A percentile compares a stretch with the other conserved stretches of the same genome.
phyloP scores from a whole-genome alignment of 2,797 vertebrate genomes.

The Enteromius afrohamiltoni region DNA sequence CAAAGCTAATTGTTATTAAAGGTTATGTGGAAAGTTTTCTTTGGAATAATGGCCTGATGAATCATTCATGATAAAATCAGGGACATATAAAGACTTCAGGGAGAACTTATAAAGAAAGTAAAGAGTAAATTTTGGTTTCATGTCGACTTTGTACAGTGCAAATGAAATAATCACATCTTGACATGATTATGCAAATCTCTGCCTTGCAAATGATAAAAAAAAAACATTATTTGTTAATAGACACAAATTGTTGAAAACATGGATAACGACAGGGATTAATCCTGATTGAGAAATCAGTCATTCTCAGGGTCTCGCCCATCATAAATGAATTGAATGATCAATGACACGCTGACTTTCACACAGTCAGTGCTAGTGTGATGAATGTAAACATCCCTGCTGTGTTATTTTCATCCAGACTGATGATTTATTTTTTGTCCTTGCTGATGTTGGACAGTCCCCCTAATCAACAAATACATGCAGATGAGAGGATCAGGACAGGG shows the following conservation, averaged over 20 bases:
- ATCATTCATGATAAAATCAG: background rate
- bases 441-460: slow-evolving; percentile 24
- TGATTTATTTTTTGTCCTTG: slow-evolving; percentile 32
- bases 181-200: slow-evolving; percentile 21
- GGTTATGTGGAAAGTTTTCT: background rate
- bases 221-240: slow-evolving; percentile 7
- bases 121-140: background rate
- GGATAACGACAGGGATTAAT: slow-evolving; percentile 16
- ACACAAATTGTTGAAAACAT: slow-evolving; percentile 23
- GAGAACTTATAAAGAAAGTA: background rate
- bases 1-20: background rate
- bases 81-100: background rate
- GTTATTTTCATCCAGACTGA: slow-evolving; percentile 39
- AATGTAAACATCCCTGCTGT: slow-evolving; percentile 38
- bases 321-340: slow-evolving; percentile 39
- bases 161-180: slow-evolving; percentile 33
- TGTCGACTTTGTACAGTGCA: slow-evolving; percentile 9
- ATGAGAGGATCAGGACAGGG: slow-evolving; percentile 25
- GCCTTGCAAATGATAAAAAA: slow-evolving; percentile 21
- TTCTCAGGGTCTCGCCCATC: slow-evolving; percentile 27
- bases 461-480: slow-evolving; percentile 25
- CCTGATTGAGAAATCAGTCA: slow-evolving; percentile 34
- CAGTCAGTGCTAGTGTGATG: slow-evolving; percentile 11
- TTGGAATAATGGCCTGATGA: background rate
- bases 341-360: slow-evolving; percentile 40